phyloP scores from a whole-genome alignment of 1,140 invertebrate species.

The Kradibia gibbosae region DNA sequence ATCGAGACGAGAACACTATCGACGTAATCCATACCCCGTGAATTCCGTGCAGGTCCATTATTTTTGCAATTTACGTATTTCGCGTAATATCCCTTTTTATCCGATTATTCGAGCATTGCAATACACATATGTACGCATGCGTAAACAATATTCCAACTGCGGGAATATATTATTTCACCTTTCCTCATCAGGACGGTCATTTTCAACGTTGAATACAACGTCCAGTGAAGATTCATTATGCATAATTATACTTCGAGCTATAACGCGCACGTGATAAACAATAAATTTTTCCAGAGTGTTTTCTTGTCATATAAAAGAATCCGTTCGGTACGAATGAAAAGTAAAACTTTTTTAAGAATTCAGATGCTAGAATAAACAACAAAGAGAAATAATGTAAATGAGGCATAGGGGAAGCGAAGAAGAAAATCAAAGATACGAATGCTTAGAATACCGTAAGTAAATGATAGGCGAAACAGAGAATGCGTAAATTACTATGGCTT shows the following conservation, averaged over 20 bases:
- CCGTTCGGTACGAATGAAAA: not conserved
- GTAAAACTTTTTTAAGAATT: not conserved
- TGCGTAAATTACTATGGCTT: conserved; percentile 1
- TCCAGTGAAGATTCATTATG: not conserved
- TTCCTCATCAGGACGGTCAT: not conserved
- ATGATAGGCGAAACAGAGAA: not conserved
- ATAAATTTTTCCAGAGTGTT: not conserved
- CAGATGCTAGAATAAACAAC: not conserved
- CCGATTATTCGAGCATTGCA: too few species aligned
- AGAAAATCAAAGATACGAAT: not conserved
- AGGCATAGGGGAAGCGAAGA: not conserved
- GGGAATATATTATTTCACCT: not conserved
- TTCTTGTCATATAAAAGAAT: not conserved
- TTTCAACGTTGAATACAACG: not conserved
- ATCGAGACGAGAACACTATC: too few species aligned
- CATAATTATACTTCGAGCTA: not conserved
- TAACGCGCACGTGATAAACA: not conserved
- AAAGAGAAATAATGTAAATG: not conserved
- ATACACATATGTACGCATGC: too few species aligned
- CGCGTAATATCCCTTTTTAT: too few species aligned
- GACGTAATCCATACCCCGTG: too few species aligned
- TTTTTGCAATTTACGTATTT: too few species aligned
- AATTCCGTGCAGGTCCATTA: too few species aligned
- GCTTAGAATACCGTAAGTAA: conserved; percentile 2
- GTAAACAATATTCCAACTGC: not conserved